Conservation (phyloP, 1,140 invertebrate genomes). For the Procambarus clarkii region DNA sequence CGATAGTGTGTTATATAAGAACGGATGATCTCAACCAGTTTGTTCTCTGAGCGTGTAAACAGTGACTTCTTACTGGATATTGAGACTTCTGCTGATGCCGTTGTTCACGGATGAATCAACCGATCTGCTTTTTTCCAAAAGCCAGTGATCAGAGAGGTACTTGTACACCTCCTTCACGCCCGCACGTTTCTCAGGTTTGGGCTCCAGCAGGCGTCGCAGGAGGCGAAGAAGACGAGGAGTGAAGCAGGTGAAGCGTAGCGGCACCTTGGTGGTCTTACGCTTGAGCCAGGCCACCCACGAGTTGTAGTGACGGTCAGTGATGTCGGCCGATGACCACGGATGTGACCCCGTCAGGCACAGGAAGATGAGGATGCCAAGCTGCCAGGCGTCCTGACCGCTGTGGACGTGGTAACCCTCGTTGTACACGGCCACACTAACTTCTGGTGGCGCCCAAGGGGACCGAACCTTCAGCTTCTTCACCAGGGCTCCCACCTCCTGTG, state of each 20-base stretch:
- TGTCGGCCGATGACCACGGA: constrained; percentile 95
- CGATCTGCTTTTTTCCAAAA: constrained; percentile 75
- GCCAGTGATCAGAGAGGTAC: constrained; percentile 85
- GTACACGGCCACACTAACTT: constrained; percentile 89
- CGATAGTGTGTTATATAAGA: neutral
- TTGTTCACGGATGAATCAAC: neutral
- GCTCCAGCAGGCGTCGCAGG: constrained; percentile 83
- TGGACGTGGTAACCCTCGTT: constrained; percentile 85
- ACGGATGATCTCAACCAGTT: neutral
- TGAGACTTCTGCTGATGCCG: neutral
- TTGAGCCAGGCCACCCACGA: constrained; percentile 85
- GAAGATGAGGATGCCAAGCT: constrained; percentile 95
- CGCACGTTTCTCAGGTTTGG: constrained; percentile 84
- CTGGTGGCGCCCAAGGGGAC: constrained; percentile 94
- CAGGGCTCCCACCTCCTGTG: constrained; percentile 81
- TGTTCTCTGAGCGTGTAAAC: neutral
- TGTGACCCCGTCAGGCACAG: constrained; percentile 94
- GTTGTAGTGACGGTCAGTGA: constrained; percentile 81
- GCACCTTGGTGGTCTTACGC: constrained; percentile 83
- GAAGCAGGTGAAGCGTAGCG: constrained; percentile 81
- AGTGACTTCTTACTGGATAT: neutral
- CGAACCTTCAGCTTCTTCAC: constrained; percentile 87
- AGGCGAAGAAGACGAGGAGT: constrained; percentile 81
- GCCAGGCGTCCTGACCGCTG: constrained; percentile 94
- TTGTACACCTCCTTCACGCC: constrained; percentile 84